Conservation (phyloP, 2,888 invertebrate species). For the Xestia sexstrigata region DNA sequence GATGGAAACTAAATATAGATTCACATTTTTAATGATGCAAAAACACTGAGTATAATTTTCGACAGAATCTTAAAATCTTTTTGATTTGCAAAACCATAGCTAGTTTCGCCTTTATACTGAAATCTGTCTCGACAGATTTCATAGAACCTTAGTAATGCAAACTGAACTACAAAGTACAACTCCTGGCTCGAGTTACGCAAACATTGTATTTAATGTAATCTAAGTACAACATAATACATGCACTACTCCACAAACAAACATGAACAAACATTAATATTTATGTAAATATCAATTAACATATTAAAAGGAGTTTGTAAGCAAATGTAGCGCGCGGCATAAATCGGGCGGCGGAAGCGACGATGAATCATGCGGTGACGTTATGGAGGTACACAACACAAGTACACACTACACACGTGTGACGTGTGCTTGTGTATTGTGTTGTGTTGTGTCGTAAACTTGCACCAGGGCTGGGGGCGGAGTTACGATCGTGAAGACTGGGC, state of each 20-base stretch:
- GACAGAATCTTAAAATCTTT: not conserved
- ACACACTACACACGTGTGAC: slow-evolving; percentile 33
- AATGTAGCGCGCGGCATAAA: slow-evolving; percentile 63
- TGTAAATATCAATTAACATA: slow-evolving; percentile 70
- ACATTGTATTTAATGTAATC: slow-evolving; percentile 31
- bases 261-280: slow-evolving; percentile 67
- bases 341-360: slow-evolving; percentile 64
- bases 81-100: not conserved
- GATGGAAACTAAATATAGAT: not conserved
- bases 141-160: not conserved
- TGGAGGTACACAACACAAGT: slow-evolving; percentile 48
- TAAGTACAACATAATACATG: slow-evolving; percentile 44
- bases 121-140: not conserved
- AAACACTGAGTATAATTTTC: not conserved
- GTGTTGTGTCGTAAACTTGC: slow-evolving; percentile 46
- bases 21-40: not conserved
- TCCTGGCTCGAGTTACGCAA: slow-evolving; percentile 21
- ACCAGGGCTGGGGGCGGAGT: slow-evolving; percentile 10
- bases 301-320: slow-evolving; percentile 66
- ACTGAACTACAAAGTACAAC: not conserved
- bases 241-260: slow-evolving; percentile 62
- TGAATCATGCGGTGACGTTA: slow-evolving; percentile 65
- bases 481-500: slow-evolving; percentile 22
- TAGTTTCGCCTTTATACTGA: not conserved
- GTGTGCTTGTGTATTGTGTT: slow-evolving; percentile 32